phyloP scores from a whole-genome alignment of 37 sponge, comb jelly and placozoan species.

The Halisarca cf. caerulea region DNA sequence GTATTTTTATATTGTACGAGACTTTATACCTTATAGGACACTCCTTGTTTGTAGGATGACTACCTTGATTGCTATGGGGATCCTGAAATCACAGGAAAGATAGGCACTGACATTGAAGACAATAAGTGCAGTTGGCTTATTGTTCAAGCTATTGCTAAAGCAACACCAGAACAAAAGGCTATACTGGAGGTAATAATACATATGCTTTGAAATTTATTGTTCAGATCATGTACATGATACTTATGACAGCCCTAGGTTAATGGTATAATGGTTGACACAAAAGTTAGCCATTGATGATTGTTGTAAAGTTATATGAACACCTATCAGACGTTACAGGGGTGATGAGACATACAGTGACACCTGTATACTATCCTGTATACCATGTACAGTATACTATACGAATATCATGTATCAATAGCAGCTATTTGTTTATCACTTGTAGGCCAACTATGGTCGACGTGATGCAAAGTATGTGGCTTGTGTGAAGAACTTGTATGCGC shows the following conservation, averaged over 20 bases:
- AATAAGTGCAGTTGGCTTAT: constrained; percentile 97
- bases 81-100: constrained; percentile 93
- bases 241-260: no score
- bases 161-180: constrained; percentile 64
- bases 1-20: no score
- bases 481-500: constrained; percentile 83
- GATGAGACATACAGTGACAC: no score
- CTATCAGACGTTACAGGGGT: no score
- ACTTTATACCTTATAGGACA: background rate
- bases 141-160: constrained; percentile 79
- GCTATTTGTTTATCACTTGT: background rate
- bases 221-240: background rate
- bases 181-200: constrained; percentile 55
- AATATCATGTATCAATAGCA: background rate
- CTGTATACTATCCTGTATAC: no score
- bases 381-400: background rate
- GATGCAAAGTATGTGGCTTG: constrained; percentile 62
- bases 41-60: constrained; percentile 77
- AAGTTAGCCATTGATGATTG: no score
- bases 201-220: no score
- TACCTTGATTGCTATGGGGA: constrained; percentile 98
- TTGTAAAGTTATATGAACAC: no score
- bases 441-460: constrained; percentile 81
- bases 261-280: no score
- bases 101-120: constrained; percentile 98